These are phyloP conservation scores for Lithosia quadra DNA, from an alignment of 2,888 invertebrate genomes.

Conservation along the genomic window DNA sequence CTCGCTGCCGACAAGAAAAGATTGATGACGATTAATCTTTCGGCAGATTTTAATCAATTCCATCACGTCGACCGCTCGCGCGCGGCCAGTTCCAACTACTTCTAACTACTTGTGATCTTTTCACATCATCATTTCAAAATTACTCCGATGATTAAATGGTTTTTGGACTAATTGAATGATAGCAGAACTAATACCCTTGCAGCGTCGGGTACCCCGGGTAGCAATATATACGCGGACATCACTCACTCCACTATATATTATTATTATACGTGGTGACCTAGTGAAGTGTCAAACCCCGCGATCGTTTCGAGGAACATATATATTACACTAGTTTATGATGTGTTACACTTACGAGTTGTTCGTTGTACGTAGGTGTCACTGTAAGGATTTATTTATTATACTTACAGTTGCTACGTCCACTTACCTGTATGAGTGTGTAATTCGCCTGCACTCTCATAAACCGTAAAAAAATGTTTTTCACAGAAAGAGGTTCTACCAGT, in stretches of 20 bases:
- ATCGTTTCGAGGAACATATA: neutral
- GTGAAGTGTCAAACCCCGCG: neutral
- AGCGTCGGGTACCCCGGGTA: neutral
- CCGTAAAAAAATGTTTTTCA: neutral
- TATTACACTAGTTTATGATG: no score
- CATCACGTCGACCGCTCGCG: neutral
- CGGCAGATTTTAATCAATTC: constrained; percentile 52
- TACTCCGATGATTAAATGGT: neutral
- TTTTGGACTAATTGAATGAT: neutral
- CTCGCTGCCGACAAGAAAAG: constrained; percentile 42
- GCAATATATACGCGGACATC: no score
- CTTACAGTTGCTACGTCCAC: neutral
- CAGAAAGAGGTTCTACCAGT: neutral
- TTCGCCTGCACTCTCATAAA: neutral
- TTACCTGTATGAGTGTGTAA: neutral
- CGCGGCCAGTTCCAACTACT: neutral
- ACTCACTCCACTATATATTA: neutral
- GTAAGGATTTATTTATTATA: neutral
- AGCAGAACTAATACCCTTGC: neutral
- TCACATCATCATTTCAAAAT: neutral
- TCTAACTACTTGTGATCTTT: neutral
- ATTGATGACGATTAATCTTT: constrained; percentile 55
- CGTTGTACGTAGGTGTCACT: neutral
- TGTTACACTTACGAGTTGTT: neutral
- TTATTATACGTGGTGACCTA: neutral